Evolutionary conservation across 2,888 invertebrate species (phyloP).

Genomic region (Limnephilus lunatus): DNA sequence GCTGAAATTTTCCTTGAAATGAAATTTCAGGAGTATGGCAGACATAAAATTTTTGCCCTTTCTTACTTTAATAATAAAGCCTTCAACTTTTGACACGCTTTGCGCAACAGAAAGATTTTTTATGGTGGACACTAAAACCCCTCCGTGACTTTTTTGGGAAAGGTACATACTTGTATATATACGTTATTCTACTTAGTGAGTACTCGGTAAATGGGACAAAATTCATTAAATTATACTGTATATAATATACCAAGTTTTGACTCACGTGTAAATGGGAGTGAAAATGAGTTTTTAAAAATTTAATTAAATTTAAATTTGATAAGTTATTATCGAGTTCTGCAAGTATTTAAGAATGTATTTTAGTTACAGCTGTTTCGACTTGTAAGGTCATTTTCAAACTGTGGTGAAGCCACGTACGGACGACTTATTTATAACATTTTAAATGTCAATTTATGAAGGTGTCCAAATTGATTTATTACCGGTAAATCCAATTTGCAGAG

Average conservation of each 20-base stretch:
- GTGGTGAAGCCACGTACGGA: no score
- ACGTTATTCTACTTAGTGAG: neutral
- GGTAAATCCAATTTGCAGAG: no score
- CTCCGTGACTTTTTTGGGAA: neutral
- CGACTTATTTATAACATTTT: no score
- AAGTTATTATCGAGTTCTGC: no score
- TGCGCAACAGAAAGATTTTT: neutral
- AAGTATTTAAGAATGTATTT: no score
- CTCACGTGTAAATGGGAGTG: neutral
- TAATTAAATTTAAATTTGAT: no score
- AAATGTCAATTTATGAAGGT: no score
- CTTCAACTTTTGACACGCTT: neutral
- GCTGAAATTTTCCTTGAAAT: neutral
- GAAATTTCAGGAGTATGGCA: neutral
- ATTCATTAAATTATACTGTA: neutral
- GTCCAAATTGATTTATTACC: no score
- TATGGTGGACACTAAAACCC: neutral
- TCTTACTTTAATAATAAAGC: neutral
- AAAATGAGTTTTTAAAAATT: neutral
- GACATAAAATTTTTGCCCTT: neutral
- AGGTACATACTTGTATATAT: neutral
- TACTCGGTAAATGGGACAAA: neutral
- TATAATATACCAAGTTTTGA: neutral
- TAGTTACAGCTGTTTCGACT: no score
- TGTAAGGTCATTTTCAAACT: no score